phyloP scores from a whole-genome alignment of 2,113 vertebrate species.

The Ochotona curzoniae region DNA sequence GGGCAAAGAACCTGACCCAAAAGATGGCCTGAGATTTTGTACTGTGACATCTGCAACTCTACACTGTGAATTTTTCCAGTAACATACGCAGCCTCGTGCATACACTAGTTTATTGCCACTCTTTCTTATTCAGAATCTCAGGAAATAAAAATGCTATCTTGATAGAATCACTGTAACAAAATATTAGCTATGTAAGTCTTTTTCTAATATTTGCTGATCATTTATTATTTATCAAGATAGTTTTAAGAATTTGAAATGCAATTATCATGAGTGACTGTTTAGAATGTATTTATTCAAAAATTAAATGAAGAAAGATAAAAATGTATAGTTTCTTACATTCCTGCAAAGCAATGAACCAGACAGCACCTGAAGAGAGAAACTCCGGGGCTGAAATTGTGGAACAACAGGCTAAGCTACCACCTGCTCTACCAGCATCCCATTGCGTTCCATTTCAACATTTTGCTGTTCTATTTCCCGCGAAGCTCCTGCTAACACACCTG shows the following conservation, averaged over 20 bases:
- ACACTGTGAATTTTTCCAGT: conserved; percentile 28
- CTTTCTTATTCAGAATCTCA: neutral
- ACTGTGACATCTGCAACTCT: conserved; percentile 16
- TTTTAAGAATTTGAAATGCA: conserved; percentile 1
- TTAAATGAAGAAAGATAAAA: neutral
- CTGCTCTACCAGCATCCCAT: too few species aligned
- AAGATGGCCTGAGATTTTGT: conserved; percentile 31
- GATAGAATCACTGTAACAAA: neutral
- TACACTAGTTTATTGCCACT: neutral
- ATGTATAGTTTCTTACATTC: neutral
- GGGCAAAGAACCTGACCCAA: neutral
- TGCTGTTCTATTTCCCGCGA: too few species aligned
- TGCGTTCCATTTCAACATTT: too few species aligned
- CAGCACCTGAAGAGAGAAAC: neutral
- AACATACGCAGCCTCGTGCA: conserved; percentile 35
- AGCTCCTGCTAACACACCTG: too few species aligned
- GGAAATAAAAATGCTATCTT: neutral
- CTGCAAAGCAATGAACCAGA: neutral
- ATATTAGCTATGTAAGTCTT: neutral
- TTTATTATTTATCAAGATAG: neutral
- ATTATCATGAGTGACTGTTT: neutral
- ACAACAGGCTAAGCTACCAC: too few species aligned
- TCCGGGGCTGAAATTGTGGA: too few species aligned
- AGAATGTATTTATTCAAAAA: neutral
- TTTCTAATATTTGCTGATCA: neutral